Percentiles rank a stretch among this genome's conserved stretches.
Conservation (phyloP, 2,113 vertebrate genomes). For the Lagenorhynchus albirostris region DNA sequence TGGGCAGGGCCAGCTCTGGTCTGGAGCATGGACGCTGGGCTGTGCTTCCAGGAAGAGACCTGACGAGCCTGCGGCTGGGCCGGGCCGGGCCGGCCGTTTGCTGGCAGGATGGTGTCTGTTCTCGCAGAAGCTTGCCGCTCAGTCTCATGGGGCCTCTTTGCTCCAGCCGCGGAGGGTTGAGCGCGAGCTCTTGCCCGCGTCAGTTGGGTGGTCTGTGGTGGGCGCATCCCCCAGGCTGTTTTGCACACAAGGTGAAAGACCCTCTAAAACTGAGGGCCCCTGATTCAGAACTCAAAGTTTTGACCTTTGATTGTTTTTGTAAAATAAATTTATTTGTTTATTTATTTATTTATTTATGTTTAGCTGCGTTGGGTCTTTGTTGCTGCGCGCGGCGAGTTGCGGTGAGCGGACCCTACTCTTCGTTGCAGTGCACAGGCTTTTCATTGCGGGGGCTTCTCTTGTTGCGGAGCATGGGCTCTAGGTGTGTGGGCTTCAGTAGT, state of each 20-base stretch:
- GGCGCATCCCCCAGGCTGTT: neutral
- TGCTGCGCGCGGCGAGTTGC: too few relatives aligned
- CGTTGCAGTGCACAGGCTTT: rapidly evolving
- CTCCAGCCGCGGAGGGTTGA: neutral
- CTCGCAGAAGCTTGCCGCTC: too few relatives aligned
- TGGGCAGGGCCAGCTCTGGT: neutral
- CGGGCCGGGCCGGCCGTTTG: neutral
- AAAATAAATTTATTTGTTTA: too few relatives aligned
- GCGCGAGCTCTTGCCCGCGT: rapidly evolving
- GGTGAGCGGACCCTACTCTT: too few relatives aligned
- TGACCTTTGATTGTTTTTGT: neutral
- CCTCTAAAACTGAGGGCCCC: neutral
- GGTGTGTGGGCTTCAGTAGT: too few relatives aligned
- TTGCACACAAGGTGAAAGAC: neutral
- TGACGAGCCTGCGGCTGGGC: neutral
- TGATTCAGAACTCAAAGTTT: neutral
- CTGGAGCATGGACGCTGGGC: rapidly evolving
- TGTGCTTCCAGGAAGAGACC: neutral
- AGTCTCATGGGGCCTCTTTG: neutral
- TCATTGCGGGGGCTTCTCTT: too few relatives aligned
- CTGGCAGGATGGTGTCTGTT: neutral
- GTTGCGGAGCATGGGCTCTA: too few relatives aligned
- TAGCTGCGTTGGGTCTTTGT: too few relatives aligned
- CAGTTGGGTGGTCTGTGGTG: rapidly evolving
- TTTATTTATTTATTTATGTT: too few relatives aligned